Base-by-base conservation (phyloP, 1,140 invertebrate species). In the Ceratina japonica region DNA sequence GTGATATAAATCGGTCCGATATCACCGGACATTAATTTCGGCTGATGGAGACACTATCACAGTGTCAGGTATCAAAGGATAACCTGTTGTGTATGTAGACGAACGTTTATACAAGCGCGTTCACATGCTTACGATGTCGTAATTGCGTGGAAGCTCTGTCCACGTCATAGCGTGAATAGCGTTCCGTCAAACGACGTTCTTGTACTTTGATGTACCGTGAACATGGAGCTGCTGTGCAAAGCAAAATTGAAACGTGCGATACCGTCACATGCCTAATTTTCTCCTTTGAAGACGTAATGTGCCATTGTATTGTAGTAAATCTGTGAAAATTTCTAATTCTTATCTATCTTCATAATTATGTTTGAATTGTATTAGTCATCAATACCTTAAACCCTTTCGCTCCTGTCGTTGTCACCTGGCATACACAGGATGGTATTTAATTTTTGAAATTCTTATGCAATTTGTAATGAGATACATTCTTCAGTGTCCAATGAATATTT, bases 11-110 rank as follows among this genome's bases (percentile, higher is more conserved):
- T 31, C 22, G 15, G 27, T 44, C n/a, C n/a, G 18, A 59, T 44
- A 59, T 44, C n/a, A 20, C 37, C 27, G 37, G 15, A 20, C 15
- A 58, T n/a, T 72, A 72, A 61, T 72, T 72, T 72, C 20, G 49
- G 22, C 44, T 61, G 59, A 24, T 18, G 16, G 20, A 13, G 37
- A n/a, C 15, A 59, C 18, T 49, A 37, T 31, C 27, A 31, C 27
- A 72, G 37, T n/a, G 59, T 12, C 7, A 22, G 31, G n/a, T 61
- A 51, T 61, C 59, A 24, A 7, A 27, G 59, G 22, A 12, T 61
- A 61, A 61, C 56, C 3, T 13, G 56, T 20, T 16, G 20, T 31
- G 66, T 18, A 20, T 8, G 37, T 49, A 56, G 1, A 4, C 13
- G 20, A 37, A 24, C 16, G 20, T 49, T 72, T 61, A n/a, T 72